These are phyloP conservation scores for Gallinago media DNA, from an alignment of 2,113 vertebrate species.

Conservation along the genomic window DNA sequence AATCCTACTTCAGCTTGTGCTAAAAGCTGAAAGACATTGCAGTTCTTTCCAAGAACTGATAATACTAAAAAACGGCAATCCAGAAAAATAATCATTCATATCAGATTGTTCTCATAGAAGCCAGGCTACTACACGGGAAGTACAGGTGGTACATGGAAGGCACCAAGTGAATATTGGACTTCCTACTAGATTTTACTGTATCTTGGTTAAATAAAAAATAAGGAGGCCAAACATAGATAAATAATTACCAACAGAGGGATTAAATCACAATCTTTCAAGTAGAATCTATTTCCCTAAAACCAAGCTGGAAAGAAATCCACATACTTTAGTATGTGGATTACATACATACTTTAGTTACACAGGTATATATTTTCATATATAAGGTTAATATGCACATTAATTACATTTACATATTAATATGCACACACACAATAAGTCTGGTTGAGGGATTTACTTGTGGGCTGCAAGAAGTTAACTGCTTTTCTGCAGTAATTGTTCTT, in stretches of 20 bases:
- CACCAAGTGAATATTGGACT: not conserved
- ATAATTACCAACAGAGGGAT: not conserved
- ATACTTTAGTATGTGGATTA: too few species aligned
- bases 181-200: not conserved
- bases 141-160: not conserved
- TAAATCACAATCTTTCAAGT: not conserved
- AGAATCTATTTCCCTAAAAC: not conserved
- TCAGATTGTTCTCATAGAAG: not conserved
- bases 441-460: not conserved
- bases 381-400: not conserved
- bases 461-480: not conserved
- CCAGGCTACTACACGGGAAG: not conserved
- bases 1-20: not conserved
- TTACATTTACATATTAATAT: not conserved
- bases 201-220: not conserved
- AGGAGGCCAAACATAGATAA: not conserved
- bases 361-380: not conserved
- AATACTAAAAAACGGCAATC: not conserved
- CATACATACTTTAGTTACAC: not conserved
- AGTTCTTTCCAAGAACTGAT: not conserved
- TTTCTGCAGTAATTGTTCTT: not conserved
- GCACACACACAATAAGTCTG: not conserved
- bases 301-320: not conserved
- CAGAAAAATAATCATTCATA: not conserved
- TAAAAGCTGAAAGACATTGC: accelerated